A percentile compares a stretch with the other conserved stretches of the same genome.
phyloP scores from a whole-genome alignment of 2,113 vertebrate species.

The Dipodomys spectabilis region DNA sequence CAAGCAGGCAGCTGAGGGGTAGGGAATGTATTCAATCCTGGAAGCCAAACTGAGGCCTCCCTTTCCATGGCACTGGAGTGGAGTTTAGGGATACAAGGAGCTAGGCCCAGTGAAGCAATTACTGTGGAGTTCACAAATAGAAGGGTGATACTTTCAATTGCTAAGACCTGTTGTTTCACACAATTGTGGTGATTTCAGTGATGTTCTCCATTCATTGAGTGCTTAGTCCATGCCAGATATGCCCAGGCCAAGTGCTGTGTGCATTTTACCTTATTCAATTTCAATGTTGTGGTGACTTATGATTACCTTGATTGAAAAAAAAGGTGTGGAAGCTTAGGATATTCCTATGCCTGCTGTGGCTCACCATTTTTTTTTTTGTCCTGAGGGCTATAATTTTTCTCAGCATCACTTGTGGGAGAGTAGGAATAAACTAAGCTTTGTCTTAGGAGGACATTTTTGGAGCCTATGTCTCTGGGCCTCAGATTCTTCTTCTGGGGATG shows the following conservation, averaged over 20 bases:
- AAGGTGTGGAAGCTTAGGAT: neutral
- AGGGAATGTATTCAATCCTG: neutral
- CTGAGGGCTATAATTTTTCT: slow-evolving; percentile 20
- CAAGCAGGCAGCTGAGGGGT: slow-evolving; percentile 43
- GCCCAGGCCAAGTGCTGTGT: neutral
- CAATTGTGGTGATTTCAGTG: neutral
- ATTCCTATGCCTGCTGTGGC: neutral
- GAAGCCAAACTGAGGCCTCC: slow-evolving; percentile 33
- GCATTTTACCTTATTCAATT: slow-evolving; percentile 27
- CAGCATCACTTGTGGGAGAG: neutral
- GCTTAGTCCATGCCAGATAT: neutral
- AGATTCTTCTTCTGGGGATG: slow-evolving; percentile 9
- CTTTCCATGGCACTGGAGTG: neutral
- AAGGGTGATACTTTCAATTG: neutral
- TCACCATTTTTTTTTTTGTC: neutral
- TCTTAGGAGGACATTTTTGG: neutral
- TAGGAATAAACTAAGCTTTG: neutral
- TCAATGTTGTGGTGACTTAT: neutral
- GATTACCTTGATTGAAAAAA: slow-evolving; percentile 18
- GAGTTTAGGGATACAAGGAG: neutral
- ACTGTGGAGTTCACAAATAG: neutral
- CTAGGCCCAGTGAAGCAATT: neutral
- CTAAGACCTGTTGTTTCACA: neutral
- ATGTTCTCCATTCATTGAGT: neutral
- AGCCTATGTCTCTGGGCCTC: neutral